Evolutionary conservation across 2,888 invertebrate genomes (phyloP).

Genomic region (Formica aserva): DNA sequence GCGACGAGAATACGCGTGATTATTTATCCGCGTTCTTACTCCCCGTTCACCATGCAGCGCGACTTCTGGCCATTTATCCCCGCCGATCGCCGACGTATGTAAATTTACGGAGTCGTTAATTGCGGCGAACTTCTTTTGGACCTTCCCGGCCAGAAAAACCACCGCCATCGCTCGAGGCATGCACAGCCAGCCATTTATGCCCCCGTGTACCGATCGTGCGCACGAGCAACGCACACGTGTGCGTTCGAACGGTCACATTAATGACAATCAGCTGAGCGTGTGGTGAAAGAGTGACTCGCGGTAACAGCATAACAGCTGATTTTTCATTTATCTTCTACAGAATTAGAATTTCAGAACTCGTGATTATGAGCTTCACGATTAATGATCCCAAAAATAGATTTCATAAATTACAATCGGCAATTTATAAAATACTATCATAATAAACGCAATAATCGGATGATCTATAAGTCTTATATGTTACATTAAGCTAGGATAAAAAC

Average conservation of each 20-base stretch:
- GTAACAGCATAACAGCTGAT: constrained; percentile 51
- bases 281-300: constrained; percentile 39
- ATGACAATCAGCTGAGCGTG: constrained; percentile 52
- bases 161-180: constrained; percentile 74
- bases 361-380: background rate
- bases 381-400: background rate
- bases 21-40: constrained; percentile 65
- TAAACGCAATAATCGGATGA: background rate
- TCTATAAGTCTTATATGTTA: background rate
- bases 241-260: constrained; percentile 53
- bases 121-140: constrained; percentile 79
- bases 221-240: constrained; percentile 29
- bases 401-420: background rate
- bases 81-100: constrained; percentile 80
- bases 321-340: constrained; percentile 55
- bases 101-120: constrained; percentile 82
- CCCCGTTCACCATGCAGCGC: constrained; percentile 57
- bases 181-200: constrained; percentile 72
- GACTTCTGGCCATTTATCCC: constrained; percentile 77
- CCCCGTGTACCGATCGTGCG: constrained; percentile 58
- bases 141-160: constrained; percentile 75
- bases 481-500: background rate
- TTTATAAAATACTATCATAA: background rate
- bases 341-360: constrained; percentile 1
- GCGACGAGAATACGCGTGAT: constrained; percentile 64